Conservation (phyloP, 2,888 invertebrate species). For the Alcis repandata region DNA sequence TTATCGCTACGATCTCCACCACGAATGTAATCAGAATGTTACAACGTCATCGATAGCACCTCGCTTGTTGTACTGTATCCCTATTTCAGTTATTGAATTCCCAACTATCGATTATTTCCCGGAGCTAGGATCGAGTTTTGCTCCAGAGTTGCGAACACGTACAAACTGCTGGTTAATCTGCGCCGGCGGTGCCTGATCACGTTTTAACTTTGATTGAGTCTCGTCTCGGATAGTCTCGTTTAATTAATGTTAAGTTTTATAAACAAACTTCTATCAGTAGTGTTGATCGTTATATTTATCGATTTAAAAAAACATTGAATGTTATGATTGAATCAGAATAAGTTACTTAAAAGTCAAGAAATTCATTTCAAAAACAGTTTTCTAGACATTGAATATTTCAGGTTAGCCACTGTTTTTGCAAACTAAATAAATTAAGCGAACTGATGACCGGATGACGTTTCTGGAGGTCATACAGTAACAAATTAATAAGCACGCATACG, state of each 20-base stretch:
- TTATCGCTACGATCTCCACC: too few relatives aligned
- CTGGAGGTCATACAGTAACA: too few relatives aligned
- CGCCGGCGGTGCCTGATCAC: conserved; percentile 30
- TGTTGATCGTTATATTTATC: too few relatives aligned
- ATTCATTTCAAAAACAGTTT: too few relatives aligned
- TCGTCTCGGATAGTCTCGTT: conserved; percentile 32
- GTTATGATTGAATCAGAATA: too few relatives aligned
- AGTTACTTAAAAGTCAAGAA: too few relatives aligned
- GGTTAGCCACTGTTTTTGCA: too few relatives aligned
- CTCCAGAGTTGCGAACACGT: conserved; percentile 4
- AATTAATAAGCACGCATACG: too few relatives aligned
- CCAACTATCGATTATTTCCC: conserved; percentile 40
- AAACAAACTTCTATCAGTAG: background rate
- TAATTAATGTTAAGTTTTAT: conserved; percentile 38
- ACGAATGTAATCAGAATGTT: background rate
- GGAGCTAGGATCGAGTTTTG: conserved; percentile 39
- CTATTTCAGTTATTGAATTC: conserved; percentile 37
- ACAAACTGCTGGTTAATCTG: background rate
- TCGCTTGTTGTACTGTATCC: background rate
- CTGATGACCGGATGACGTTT: too few relatives aligned
- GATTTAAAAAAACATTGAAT: too few relatives aligned
- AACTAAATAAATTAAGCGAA: too few relatives aligned
- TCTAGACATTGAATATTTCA: too few relatives aligned
- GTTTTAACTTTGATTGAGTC: conserved; percentile 43
- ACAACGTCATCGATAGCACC: background rate